A percentile compares a stretch with the other conserved stretches of the same genome.
These are phyloP conservation scores for Drosophila jambulina DNA, from an alignment of 1,140 invertebrate species.

Conservation along the genomic window DNA sequence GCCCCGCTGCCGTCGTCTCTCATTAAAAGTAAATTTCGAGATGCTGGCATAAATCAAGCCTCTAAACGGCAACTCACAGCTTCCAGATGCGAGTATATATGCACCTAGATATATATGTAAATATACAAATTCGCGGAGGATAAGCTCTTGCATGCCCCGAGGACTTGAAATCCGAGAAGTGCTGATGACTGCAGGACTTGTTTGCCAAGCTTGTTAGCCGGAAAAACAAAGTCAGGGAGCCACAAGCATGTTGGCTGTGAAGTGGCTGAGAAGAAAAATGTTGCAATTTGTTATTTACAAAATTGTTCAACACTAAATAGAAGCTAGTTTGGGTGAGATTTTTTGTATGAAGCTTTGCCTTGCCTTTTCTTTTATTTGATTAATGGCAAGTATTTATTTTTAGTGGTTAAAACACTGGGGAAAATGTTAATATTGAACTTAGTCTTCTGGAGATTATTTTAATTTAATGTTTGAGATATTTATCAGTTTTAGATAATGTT, in stretches of 20 bases:
- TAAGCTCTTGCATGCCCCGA: conserved; percentile 24
- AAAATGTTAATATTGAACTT: not conserved
- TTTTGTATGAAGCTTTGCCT: not conserved
- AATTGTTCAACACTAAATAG: conserved; percentile 12
- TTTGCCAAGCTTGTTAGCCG: conserved; percentile 36
- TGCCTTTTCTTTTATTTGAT: not conserved
- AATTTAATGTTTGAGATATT: not conserved
- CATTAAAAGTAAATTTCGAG: conserved; percentile 76
- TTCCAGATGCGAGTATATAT: conserved; percentile 15
- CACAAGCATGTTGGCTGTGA: conserved; percentile 4
- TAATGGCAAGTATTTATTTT: conserved; percentile 5
- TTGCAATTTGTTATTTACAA: conserved; percentile 34
- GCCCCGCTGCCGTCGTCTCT: conserved; percentile 40
- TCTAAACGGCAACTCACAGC: conserved; percentile 35
- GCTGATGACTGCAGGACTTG: conserved; percentile 44
- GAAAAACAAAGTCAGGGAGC: conserved; percentile 20
- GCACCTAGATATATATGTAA: not conserved
- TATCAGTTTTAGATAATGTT: not conserved
- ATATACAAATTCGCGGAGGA: conserved; percentile 15
- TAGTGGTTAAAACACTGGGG: not conserved
- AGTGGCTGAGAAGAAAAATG: conserved; percentile 29
- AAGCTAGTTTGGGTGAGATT: conserved; percentile 15
- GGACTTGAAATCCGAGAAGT: conserved; percentile 45
- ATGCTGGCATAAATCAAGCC: conserved; percentile 69
- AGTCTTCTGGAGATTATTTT: not conserved